Evolutionary conservation across 2,888 invertebrate species (phyloP), one percentile per base, ranked within the genome.

Genomic region (Bombyx huttoni): DNA sequence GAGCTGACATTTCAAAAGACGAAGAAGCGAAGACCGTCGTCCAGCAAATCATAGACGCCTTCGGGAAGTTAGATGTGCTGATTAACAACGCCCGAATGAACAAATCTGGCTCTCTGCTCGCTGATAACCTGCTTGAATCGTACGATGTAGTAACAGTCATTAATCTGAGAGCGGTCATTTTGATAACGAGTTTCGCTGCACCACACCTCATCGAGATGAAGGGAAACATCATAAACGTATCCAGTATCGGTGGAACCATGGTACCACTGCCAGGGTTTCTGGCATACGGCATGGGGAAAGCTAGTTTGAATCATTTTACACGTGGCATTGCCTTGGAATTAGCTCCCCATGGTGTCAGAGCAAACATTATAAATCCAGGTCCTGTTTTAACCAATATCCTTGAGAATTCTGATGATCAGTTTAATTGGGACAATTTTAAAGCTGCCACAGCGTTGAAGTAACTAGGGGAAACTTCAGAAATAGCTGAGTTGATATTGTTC

Each of bases 231-330:
- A n/a, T n/a, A n/a, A n/a, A n/a, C n/a, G n/a, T n/a, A n/a, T n/a
- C 64, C 1, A 65, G 63, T 51, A 33, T 59, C 8, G 55, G 53
- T 9, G 59, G 46, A 10, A 51, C 8, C 51, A 56, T 34, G 34
- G 47, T 34, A 49, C 50, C 46, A 53, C 34, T 2, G 7, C 57
- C 57, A 8, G 34, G 49, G n/a, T 13, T 7, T 48, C n/a, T 53
- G 35, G 7, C 55, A 0, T 61, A 62, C 94, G 8, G 94, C 57
- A 60, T 0, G 62, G 66, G 33, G 62, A 58, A n/a, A n/a, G n/a
- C n/a, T n/a, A n/a, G n/a, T n/a, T n/a, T 64, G 12, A 93, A 94
- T 73, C 93, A 94, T 63, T 90, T 95, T 57, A 94, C 94, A 1
- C n/a, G n/a, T n/a, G n/a, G n/a, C n/a, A n/a, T n/a, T n/a, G n/a